Percentiles rank a stretch among this genome's conserved stretches.
These are phyloP conservation scores for Gobiocypris rarus DNA, from an alignment of 2,113 vertebrate genomes.

Conservation along the genomic window DNA sequence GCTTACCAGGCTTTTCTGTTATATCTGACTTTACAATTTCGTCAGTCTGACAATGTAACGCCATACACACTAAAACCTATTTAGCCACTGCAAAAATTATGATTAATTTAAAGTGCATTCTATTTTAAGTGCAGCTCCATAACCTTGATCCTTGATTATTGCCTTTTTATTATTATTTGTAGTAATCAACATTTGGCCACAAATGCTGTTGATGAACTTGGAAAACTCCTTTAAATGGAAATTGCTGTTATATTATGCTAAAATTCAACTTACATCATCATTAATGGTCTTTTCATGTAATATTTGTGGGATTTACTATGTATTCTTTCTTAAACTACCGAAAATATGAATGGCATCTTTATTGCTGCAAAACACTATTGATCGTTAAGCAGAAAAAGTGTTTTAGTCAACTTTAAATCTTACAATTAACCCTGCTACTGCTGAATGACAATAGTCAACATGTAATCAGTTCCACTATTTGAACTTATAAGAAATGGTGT, in stretches of 20 bases:
- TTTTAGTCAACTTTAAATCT: background rate
- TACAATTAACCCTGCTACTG: background rate
- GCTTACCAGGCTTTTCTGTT: background rate
- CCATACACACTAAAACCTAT: background rate
- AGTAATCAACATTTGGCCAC: background rate
- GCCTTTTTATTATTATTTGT: no score
- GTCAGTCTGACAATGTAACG: background rate
- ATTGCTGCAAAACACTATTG: background rate
- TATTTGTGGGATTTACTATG: background rate
- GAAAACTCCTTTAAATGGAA: background rate
- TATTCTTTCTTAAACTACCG: no score
- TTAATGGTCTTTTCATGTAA: background rate
- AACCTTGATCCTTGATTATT: background rate
- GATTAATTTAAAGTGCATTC: background rate
- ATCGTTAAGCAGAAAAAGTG: background rate
- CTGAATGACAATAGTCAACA: background rate
- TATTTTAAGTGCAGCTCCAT: background rate
- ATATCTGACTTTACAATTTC: background rate
- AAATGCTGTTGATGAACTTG: background rate
- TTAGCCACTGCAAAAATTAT: background rate
- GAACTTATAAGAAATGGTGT: no score
- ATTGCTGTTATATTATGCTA: background rate
- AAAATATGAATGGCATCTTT: background rate
- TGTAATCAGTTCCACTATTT: background rate
- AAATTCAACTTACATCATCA: background rate